Percentiles rank a stretch among this genome's conserved stretches.
Conservation (phyloP, 2,113 vertebrate genomes). For the Mormoops blainvillei region DNA sequence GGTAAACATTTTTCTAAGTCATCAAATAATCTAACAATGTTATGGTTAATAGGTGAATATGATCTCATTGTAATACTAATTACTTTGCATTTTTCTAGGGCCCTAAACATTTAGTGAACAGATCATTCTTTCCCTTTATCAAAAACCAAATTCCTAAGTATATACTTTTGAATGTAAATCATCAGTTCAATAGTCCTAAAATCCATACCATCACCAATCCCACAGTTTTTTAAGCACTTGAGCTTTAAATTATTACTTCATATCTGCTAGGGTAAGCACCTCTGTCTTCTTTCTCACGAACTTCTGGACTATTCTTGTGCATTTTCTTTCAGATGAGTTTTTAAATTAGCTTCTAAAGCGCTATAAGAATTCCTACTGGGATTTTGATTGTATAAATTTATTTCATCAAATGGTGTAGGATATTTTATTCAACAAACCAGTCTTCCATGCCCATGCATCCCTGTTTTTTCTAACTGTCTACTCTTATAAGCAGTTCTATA, state of each 20-base stretch:
- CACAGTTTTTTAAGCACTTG: neutral
- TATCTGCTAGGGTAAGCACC: neutral
- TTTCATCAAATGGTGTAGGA: neutral
- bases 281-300: neutral
- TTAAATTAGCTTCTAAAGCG: constrained; percentile 5
- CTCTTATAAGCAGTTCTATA: neutral
- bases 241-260: neutral
- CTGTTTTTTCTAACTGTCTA: neutral
- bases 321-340: neutral
- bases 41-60: neutral
- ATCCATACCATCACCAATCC: neutral
- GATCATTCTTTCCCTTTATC: neutral
- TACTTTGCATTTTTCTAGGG: neutral
- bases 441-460: neutral
- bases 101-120: neutral
- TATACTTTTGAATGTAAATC: too few species aligned
- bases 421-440: neutral
- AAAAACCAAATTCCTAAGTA: constrained; percentile 28
- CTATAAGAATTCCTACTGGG: neutral
- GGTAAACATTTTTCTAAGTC: constrained; percentile 19
- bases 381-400: neutral
- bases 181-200: neutral
- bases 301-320: neutral
- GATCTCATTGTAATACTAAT: neutral
- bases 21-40: neutral